Conservation (phyloP, 2,888 invertebrate species). For the Cantharis rufa region DNA sequence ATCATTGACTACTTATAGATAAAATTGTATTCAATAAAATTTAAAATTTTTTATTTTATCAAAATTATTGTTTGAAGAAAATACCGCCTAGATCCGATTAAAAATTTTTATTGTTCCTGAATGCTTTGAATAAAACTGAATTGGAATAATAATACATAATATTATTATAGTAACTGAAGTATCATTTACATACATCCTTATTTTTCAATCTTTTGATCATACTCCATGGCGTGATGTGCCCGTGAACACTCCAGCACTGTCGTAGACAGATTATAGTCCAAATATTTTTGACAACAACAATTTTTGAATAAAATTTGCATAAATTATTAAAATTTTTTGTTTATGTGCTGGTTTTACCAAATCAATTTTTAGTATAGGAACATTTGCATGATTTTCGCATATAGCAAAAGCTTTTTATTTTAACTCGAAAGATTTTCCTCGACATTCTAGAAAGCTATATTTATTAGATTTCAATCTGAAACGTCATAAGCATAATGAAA, state of each 20-base stretch:
- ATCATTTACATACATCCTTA: neutral
- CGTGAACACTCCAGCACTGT: neutral
- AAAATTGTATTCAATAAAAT: no score
- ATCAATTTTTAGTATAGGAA: neutral
- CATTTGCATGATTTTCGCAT: neutral
- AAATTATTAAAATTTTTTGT: neutral
- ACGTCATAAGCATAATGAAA: neutral
- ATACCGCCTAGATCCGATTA: no score
- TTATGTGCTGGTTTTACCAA: neutral
- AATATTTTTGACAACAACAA: neutral
- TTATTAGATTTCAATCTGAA: neutral
- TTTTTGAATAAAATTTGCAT: neutral
- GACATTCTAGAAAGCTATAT: neutral
- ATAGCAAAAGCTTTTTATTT: neutral
- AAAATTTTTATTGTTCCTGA: no score
- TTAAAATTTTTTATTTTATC: no score
- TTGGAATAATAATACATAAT: neutral
- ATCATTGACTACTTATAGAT: no score
- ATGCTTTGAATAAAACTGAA: no score
- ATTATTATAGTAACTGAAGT: no score
- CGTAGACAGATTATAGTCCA: neutral
- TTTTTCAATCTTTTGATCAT: neutral
- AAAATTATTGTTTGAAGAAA: no score
- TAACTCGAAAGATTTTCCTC: neutral
- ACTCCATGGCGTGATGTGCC: neutral